Evolutionary conservation across 2,888 invertebrate genomes (phyloP), one percentile per base, ranked within the genome.

Genomic region (Apamea monoglypha): DNA sequence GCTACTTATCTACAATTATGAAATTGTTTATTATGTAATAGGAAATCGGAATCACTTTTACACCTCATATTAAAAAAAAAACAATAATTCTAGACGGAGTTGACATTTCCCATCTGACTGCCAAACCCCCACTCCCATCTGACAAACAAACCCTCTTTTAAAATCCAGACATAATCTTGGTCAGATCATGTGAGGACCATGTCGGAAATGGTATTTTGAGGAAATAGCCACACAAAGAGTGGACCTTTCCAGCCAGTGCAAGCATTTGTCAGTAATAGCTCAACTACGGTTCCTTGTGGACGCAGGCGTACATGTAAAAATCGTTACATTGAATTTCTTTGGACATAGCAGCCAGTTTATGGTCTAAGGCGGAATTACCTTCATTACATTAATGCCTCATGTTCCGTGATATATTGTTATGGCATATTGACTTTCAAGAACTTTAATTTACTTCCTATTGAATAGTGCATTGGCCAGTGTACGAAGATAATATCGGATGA

Each of bases 321-420:
- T 83, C 36, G 44, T 82, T 81, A 82, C 88, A 86, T 84, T 81
- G 84, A 76, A 79, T 89, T 83, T 89, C 79, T 77, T 64, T 59
- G 21, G 47, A 81, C 74, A 44, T 68, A 61, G 77, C 76, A 64
- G 77, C 76, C 81, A 81, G 87, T 88, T 91, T 88, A 87, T 81
- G 87, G 83, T 90, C 89, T 88, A 90, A 87, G 83, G 79, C 81
- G 79, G 84, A 89, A 92, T 92, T 88, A 89, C 91, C 87, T 88
- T 91, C 91, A 92, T 92, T 91, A 91, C 83, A 91, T 89, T 89
- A 91, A 92, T 91, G 90, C 80, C 86, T 86, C 78, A 44, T 82
- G 78, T 85, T 85, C 81, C 85, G 82, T 92, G 91, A 92, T 91
- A 89, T 91, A 91, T 92, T 90, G 90, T 91, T 91, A 93, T 90